These are phyloP conservation scores for Gallinago media DNA, from an alignment of 2,113 vertebrate genomes.

Conservation along the genomic window DNA sequence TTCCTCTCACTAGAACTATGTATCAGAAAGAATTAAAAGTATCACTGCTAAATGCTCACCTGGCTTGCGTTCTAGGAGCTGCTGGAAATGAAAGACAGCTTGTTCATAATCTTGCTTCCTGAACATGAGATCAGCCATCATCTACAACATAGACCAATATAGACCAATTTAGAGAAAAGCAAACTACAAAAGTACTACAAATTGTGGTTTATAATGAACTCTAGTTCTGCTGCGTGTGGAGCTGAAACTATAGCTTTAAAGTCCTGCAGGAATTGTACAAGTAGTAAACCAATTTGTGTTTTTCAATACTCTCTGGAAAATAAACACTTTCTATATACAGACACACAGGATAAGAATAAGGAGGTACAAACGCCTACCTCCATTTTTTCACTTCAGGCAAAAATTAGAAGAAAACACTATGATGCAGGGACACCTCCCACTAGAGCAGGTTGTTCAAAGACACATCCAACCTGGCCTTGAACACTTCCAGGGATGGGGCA, in stretches of 20 bases:
- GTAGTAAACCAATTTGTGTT: background rate
- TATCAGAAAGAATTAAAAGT: background rate
- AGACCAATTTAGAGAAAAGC: background rate
- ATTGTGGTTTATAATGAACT: background rate
- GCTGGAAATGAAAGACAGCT: slow-evolving; percentile 93
- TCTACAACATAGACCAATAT: slow-evolving; percentile 74
- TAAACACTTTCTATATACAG: background rate
- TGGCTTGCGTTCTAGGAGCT: slow-evolving; percentile 92
- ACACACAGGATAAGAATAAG: background rate
- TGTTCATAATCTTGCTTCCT: slow-evolving; percentile 95
- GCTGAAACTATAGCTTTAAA: background rate
- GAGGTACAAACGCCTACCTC: background rate
- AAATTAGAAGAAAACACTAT: background rate
- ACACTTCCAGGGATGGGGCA: background rate
- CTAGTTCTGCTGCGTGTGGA: background rate
- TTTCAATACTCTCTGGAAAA: background rate
- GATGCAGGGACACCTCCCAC: background rate
- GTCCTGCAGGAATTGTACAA: background rate
- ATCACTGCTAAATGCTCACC: slow-evolving; percentile 70
- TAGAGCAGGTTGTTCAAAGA: background rate
- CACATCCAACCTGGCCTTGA: background rate
- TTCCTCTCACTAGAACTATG: background rate
- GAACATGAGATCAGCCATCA: slow-evolving; percentile 99
- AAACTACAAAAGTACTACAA: background rate
- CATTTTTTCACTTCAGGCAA: background rate